Conservation (phyloP, 2,888 invertebrate species). For the Eupithecia insigniata region DNA sequence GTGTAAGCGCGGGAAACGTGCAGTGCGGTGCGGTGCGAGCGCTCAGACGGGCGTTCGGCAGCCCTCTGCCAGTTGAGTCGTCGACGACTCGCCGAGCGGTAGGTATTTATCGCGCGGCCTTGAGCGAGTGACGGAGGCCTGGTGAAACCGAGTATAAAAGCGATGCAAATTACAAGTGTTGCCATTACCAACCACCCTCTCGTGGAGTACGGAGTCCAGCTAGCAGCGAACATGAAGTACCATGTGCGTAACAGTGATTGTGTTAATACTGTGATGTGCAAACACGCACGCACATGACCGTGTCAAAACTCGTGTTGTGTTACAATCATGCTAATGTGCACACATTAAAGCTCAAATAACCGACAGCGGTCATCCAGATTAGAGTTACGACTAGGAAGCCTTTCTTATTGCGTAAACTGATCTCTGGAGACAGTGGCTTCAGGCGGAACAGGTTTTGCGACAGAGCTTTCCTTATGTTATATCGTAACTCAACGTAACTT, state of each 20-base stretch:
- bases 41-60: too few species aligned
- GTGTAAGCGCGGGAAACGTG: too few species aligned
- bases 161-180: slow-evolving; percentile 80
- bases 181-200: slow-evolving; percentile 78
- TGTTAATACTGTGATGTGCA: slow-evolving; percentile 49
- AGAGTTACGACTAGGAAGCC: slow-evolving; percentile 57
- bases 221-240: slow-evolving; percentile 72
- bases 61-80: too few species aligned
- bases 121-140: too few species aligned
- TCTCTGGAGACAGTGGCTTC: slow-evolving; percentile 54
- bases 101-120: too few species aligned
- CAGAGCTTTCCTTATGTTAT: slow-evolving; percentile 38
- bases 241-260: slow-evolving; percentile 71
- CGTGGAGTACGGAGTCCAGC: slow-evolving; percentile 65
- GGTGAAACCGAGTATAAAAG: slow-evolving; percentile 82
- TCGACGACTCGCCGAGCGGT: too few species aligned
- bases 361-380: slow-evolving; percentile 55
- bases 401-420: slow-evolving; percentile 64
- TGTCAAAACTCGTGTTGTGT: slow-evolving; percentile 49
- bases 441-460: slow-evolving; percentile 57
- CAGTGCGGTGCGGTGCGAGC: too few species aligned
- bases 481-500: slow-evolving; percentile 33
- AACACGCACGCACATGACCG: slow-evolving; percentile 41
- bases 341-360: slow-evolving; percentile 20
- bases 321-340: slow-evolving; percentile 34